Conservation (phyloP, 2,113 vertebrate genomes). For the Mormoops blainvillei region DNA sequence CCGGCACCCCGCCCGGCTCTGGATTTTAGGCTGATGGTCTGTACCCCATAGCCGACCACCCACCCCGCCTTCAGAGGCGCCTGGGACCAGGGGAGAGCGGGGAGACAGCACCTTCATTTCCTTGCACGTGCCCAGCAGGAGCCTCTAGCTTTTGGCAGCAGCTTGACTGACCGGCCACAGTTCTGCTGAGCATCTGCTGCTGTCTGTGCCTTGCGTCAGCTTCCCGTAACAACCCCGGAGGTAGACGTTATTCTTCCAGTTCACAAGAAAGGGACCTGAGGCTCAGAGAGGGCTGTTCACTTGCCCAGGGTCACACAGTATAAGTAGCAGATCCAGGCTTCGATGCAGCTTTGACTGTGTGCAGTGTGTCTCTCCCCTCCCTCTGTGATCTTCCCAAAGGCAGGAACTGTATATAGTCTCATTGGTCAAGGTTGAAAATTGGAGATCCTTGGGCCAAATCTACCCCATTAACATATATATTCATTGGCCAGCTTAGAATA, state of each 20-base stretch:
- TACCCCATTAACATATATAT: fast-evolving
- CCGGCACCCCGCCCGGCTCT: background rate
- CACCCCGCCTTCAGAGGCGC: background rate
- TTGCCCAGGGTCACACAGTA: background rate
- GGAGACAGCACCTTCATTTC: fast-evolving
- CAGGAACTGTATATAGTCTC: background rate
- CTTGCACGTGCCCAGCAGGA: fast-evolving
- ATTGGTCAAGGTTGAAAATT: fast-evolving
- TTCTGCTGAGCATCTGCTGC: background rate
- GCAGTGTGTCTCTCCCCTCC: background rate
- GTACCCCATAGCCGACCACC: fast-evolving
- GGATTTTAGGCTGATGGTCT: background rate
- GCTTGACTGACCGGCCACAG: fast-evolving
- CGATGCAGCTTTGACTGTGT: background rate
- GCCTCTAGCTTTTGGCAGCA: background rate
- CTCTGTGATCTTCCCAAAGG: background rate
- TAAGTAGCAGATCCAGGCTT: background rate
- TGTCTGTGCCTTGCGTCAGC: too few species aligned
- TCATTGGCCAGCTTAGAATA: background rate
- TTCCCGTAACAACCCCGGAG: fast-evolving
- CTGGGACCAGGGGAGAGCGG: background rate
- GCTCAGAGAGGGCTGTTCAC: background rate
- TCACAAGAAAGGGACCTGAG: background rate
- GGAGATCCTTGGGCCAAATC: fast-evolving
- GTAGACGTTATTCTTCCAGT: background rate